Percentiles rank a stretch among this genome's conserved stretches.
These are phyloP conservation scores for Knipowitschia caucasica DNA, from an alignment of 2,797 vertebrate species.

Conservation along the genomic window DNA sequence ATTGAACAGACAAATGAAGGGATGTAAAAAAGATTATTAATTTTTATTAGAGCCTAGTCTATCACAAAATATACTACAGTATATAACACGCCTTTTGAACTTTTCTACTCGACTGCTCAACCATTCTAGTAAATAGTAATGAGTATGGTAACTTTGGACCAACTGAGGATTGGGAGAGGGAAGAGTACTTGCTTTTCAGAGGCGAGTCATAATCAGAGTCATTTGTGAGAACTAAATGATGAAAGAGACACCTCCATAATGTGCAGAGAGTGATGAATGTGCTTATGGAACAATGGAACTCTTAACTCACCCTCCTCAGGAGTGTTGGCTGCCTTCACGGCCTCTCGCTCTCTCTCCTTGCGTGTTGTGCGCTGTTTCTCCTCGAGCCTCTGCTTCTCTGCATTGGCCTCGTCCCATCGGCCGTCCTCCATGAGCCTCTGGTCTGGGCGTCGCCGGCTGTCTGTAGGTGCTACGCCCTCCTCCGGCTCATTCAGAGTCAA, in stretches of 20 bases:
- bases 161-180: constrained; percentile 19
- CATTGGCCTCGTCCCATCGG: constrained; percentile 93
- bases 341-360: constrained; percentile 84
- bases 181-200: constrained; percentile 78
- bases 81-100: no score
- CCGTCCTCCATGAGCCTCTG: constrained; percentile 95
- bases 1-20: constrained; percentile 37
- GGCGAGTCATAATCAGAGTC: constrained; percentile 74
- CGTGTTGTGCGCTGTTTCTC: constrained; percentile 88
- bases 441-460: constrained; percentile 89
- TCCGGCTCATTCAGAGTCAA: constrained; percentile 88
- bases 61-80: constrained; percentile 1
- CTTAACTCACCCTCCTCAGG: constrained; percentile 80
- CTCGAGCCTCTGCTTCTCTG: constrained; percentile 92
- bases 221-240: constrained; percentile 71
- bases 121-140: neutral
- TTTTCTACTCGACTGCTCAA: neutral
- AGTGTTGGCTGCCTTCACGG: constrained; percentile 63
- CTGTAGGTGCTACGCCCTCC: constrained; percentile 83
- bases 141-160: neutral
- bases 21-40: constrained; percentile 30
- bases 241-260: constrained; percentile 42
- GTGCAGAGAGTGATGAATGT: constrained; percentile 21
- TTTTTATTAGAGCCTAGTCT: constrained; percentile 5
- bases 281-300: constrained; percentile 17